A percentile compares a stretch with the other conserved stretches of the same genome.
These are phyloP conservation scores for Mythimna loreyi DNA, from an alignment of 2,888 invertebrate genomes.

Conservation along the genomic window DNA sequence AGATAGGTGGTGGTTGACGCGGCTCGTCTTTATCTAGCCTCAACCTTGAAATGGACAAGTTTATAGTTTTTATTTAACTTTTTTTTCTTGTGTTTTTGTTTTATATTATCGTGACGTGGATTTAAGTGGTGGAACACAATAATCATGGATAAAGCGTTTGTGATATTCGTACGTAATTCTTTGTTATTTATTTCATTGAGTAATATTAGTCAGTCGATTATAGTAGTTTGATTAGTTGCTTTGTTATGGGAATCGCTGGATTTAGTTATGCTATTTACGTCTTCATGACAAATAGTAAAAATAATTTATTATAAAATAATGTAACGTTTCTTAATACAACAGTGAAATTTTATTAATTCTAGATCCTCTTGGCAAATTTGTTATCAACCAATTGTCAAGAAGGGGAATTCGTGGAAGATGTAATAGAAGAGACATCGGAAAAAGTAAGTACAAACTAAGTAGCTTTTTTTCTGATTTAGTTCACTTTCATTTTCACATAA, in stretches of 20 bases:
- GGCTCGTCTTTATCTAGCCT: slow-evolving; percentile 80
- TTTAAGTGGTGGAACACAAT: slow-evolving; percentile 67
- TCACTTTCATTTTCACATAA: neutral
- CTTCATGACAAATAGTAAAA: neutral
- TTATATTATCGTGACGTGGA: slow-evolving; percentile 65
- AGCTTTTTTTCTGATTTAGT: too few species aligned
- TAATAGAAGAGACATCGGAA: slow-evolving; percentile 62
- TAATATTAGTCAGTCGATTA: neutral
- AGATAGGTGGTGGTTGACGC: slow-evolving; percentile 80
- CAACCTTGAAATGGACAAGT: slow-evolving; percentile 88
- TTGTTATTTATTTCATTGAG: neutral
- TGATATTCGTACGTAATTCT: slow-evolving; percentile 76
- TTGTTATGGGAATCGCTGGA: neutral
- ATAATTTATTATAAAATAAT: neutral
- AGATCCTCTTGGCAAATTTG: slow-evolving; percentile 84
- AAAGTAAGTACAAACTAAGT: slow-evolving; percentile 72
- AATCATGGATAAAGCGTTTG: slow-evolving; percentile 80
- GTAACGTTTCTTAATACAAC: neutral
- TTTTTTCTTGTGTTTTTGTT: slow-evolving; percentile 60
- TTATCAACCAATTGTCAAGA: slow-evolving; percentile 82
- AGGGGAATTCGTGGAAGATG: slow-evolving; percentile 71
- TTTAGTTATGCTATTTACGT: neutral
- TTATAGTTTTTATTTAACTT: slow-evolving; percentile 61
- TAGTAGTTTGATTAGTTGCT: slow-evolving; percentile 1
- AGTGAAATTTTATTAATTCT: slow-evolving; percentile 45